These are phyloP conservation scores for Epizoanthus fatuus DNA, from an alignment of 92 coral and sea anemone species.

Conservation along the genomic window DNA sequence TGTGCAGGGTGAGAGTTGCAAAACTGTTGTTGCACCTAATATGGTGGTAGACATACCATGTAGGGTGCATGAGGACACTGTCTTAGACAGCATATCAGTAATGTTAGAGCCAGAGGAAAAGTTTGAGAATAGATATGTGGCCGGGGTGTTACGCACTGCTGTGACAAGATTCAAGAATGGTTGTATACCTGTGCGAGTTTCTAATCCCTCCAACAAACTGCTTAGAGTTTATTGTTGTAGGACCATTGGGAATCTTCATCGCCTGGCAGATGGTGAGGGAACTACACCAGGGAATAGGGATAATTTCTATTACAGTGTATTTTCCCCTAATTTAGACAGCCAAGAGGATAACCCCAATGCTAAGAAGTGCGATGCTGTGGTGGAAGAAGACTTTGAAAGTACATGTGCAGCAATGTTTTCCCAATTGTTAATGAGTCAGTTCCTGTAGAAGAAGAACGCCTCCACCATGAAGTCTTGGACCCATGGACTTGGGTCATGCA, in stretches of 20 bases:
- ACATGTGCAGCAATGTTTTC: neutral
- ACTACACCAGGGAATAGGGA: neutral
- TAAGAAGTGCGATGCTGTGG: neutral
- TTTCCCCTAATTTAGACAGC: neutral
- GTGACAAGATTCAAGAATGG: no score
- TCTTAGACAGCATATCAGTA: no score
- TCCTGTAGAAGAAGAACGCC: constrained; percentile 30
- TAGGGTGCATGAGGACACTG: no score
- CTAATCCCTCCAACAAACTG: neutral
- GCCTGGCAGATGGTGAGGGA: neutral
- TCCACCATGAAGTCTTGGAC: neutral
- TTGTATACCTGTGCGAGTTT: no score
- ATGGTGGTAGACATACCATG: no score
- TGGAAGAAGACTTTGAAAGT: neutral
- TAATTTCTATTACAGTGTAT: neutral
- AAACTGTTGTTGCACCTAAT: no score
- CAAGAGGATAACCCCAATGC: neutral
- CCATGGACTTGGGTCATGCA: constrained; percentile 34
- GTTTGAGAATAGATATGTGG: no score
- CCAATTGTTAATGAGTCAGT: constrained; percentile 2
- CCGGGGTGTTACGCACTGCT: no score
- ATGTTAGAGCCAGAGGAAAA: no score
- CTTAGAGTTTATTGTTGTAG: neutral
- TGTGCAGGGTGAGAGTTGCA: no score
- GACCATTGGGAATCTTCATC: neutral